These are phyloP conservation scores for Achatina immaculata DNA, from an alignment of 1,140 invertebrate genomes.

Conservation along the genomic window DNA sequence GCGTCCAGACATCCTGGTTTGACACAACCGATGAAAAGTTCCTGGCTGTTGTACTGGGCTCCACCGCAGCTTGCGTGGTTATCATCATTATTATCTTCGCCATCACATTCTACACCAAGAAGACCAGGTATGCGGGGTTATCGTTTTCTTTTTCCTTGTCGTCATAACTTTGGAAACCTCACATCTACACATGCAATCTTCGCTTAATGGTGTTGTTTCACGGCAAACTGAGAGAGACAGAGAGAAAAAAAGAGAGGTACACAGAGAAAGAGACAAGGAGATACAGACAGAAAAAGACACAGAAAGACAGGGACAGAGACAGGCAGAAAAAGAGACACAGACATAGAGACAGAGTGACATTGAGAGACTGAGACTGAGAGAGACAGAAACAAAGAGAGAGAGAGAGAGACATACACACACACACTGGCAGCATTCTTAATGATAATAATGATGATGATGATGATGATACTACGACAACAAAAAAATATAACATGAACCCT, in stretches of 20 bases:
- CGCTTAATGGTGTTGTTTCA: neutral
- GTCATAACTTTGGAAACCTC: neutral
- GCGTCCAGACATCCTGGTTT: conserved; percentile 21
- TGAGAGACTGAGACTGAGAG: no score
- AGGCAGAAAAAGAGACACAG: no score
- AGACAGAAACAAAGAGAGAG: no score
- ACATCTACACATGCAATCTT: no score
- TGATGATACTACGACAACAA: no score
- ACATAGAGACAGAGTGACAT: no score
- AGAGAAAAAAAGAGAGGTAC: neutral
- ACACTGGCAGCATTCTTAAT: no score
- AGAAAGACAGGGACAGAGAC: no score
- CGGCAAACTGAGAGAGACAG: neutral
- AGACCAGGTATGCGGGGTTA: conserved; percentile 20
- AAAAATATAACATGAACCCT: no score
- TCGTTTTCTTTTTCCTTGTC: neutral
- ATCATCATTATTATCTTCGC: conserved; percentile 56
- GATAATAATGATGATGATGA: no score
- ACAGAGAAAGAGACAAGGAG: neutral
- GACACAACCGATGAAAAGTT: conserved; percentile 59
- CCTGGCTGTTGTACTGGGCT: conserved; percentile 60
- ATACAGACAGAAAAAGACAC: no score
- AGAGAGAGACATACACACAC: no score
- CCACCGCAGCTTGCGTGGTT: conserved; percentile 54
- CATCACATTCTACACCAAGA: conserved; percentile 52